These are phyloP conservation scores for Ormyrus thymus DNA, from an alignment of 2,888 invertebrate genomes.

Conservation along the genomic window DNA sequence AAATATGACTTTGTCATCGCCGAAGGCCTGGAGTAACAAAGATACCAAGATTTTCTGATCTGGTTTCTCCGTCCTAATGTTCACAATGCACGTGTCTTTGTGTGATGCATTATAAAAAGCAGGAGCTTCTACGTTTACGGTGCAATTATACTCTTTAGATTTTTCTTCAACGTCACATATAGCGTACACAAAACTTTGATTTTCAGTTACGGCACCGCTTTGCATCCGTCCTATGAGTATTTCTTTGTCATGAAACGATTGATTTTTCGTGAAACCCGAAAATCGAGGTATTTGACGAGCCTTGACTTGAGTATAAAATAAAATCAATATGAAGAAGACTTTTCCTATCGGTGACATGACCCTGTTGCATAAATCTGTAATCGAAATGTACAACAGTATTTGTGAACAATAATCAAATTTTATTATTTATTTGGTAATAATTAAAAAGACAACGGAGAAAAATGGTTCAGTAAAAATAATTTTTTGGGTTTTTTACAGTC, in stretches of 20 bases:
- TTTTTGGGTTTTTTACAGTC: too few relatives aligned
- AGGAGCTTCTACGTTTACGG: slow-evolving; percentile 42
- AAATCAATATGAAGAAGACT: not conserved
- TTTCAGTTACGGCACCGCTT: slow-evolving; percentile 13
- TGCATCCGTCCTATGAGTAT: slow-evolving; percentile 1
- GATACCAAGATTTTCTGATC: slow-evolving; percentile 3
- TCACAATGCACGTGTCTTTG: slow-evolving; percentile 17
- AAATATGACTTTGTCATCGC: slow-evolving; percentile 34
- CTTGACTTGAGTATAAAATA: not conserved
- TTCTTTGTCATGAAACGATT: not conserved
- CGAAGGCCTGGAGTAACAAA: slow-evolving; percentile 5
- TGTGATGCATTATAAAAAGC: slow-evolving; percentile 31
- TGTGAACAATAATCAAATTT: not conserved
- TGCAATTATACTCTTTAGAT: slow-evolving; percentile 29
- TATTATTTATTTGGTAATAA: not conserved
- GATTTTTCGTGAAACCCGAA: slow-evolving; percentile 20
- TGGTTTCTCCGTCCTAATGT: not conserved
- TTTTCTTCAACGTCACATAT: slow-evolving; percentile 14
- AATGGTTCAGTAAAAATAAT: too few relatives aligned
- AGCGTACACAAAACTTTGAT: slow-evolving; percentile 39
- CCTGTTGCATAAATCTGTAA: not conserved
- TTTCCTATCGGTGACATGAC: not conserved
- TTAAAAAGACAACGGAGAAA: not conserved
- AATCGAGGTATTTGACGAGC: not conserved
- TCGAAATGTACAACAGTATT: not conserved